Evolutionary conservation across 2,797 vertebrate genomes (phyloP), one percentile per base, ranked within the genome.

Genomic region (Coracias cyanogaster): DNA sequence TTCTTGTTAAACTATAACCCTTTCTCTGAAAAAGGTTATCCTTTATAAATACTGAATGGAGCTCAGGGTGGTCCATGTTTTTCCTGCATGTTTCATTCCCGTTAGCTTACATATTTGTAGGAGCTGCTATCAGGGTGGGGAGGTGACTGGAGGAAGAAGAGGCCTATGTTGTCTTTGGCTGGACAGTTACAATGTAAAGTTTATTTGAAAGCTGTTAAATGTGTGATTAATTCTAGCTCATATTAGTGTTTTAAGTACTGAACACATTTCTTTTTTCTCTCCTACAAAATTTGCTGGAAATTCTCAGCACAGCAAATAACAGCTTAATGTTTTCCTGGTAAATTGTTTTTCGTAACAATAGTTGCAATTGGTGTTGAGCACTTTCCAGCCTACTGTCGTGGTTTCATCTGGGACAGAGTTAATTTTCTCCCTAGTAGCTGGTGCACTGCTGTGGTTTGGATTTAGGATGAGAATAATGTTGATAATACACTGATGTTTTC

Each of bases 251-350:
- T 69, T 86, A 54, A 79, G 43, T 93, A 57, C n/a, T 58, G 54
- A 93, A 65, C 35, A 55, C 45, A 49, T 85, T 83, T 65, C 52
- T 81, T 54, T 39, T 11, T 43, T 18, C 22, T 25, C n/a, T 11
- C 17, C 54, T 52, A 21, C 39, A 37, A 79, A 79, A 92, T 74
- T 80, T 95, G 16, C 25, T 88, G 48, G 55, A 86, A 86, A 49
- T 60, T 46, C n/a, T 85, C 26, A 28, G 93, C 94, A 66, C 51
- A 84, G 41, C 67, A 90, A 55, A 81, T 84, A 90, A 74, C 41
- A 80, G 49, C 26, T 58, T 85, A 51, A 57, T 62, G 52, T 70
- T 89, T 65, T 84, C 45, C 21, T 78, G 26, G 33, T 86, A 82
- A 85, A 85, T 76, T 85, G 35, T 57, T 84, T 91, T 70, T 69